phyloP scores from a whole-genome alignment of 2,113 vertebrate genomes.

The Deroptyus accipitrinus region DNA sequence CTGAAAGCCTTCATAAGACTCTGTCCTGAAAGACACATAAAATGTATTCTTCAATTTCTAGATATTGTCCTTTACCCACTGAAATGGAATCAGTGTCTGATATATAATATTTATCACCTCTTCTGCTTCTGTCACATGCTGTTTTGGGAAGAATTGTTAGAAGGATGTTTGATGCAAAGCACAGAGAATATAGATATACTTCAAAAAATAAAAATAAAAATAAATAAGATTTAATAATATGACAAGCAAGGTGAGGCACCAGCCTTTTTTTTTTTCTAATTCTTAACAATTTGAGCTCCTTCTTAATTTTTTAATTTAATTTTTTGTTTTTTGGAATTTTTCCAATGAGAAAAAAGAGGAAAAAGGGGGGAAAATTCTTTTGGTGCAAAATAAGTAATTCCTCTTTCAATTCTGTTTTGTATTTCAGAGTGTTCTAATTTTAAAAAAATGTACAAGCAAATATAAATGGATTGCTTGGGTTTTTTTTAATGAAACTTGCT shows the following conservation, averaged over 20 bases:
- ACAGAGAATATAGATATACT: background rate
- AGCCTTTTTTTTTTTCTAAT: background rate
- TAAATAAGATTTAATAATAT: background rate
- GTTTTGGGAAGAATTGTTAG: background rate
- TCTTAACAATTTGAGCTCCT: background rate
- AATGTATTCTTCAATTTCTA: background rate
- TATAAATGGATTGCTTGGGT: background rate
- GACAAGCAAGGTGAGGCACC: background rate
- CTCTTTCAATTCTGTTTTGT: background rate
- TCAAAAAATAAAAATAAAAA: background rate
- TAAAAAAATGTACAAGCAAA: background rate
- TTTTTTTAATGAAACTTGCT: background rate
- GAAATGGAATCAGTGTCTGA: background rate
- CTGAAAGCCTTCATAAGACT: background rate
- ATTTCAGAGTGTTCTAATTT: background rate
- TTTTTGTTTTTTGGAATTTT: background rate
- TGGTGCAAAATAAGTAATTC: background rate
- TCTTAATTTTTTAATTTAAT: background rate
- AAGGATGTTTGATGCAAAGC: background rate
- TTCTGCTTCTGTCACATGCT: background rate
- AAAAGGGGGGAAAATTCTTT: accelerated
- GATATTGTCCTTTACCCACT: background rate
- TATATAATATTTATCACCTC: background rate
- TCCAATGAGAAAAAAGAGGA: background rate
- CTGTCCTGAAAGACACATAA: background rate